A percentile compares a stretch with the other conserved stretches of the same genome.
These are phyloP conservation scores for Caenorhabditis remanei DNA, from an alignment of 1,140 invertebrate species.

Conservation along the genomic window DNA sequence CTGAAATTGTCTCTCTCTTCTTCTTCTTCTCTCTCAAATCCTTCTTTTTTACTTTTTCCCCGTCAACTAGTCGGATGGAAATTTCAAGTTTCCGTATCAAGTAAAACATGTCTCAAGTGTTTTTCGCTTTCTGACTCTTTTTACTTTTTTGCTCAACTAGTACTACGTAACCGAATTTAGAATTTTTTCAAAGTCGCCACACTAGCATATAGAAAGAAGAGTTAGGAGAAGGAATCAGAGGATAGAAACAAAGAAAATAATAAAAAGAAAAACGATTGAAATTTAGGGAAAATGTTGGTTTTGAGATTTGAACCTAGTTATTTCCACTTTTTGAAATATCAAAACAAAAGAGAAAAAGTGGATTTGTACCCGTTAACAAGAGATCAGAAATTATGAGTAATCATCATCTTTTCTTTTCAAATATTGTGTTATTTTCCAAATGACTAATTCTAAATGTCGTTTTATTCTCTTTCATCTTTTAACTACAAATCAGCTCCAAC, in stretches of 20 bases:
- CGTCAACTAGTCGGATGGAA: conserved; percentile 12
- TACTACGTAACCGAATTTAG: conserved; percentile 46
- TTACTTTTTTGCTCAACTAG: conserved; percentile 12
- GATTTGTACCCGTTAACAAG: not conserved
- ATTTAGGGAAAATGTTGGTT: not conserved
- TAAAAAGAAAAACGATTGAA: not conserved
- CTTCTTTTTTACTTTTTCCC: not conserved
- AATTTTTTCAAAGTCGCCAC: conserved; percentile 1
- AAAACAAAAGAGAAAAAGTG: not conserved
- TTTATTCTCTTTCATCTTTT: not conserved
- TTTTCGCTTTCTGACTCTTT: conserved; percentile 48
- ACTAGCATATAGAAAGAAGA: not conserved
- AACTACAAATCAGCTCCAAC: not conserved
- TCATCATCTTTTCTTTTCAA: not conserved
- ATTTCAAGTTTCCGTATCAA: conserved; percentile 54
- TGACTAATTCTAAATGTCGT: not conserved
- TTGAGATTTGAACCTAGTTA: not conserved
- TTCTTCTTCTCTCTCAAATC: not conserved
- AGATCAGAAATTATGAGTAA: conserved; percentile 22
- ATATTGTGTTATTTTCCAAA: not conserved
- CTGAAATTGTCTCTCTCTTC: not conserved
- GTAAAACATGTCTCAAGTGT: conserved; percentile 51
- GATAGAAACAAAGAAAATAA: not conserved
- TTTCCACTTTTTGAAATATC: not conserved
- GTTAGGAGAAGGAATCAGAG: not conserved